These are phyloP conservation scores for Harpalus rufipes DNA, from an alignment of 2,888 invertebrate species.

Conservation along the genomic window DNA sequence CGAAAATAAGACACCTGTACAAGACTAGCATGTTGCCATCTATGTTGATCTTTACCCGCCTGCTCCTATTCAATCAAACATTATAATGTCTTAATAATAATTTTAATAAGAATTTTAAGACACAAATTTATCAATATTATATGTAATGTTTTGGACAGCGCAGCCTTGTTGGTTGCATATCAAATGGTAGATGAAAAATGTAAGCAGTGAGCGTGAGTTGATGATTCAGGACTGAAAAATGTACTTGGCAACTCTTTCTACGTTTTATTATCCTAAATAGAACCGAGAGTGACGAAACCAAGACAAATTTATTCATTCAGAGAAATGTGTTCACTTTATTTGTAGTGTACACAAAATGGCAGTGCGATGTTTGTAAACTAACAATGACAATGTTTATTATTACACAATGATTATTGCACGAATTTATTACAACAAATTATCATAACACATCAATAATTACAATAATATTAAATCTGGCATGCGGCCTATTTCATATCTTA, in stretches of 20 bases:
- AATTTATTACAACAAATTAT: conserved; percentile 61
- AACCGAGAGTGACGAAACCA: conserved; percentile 44
- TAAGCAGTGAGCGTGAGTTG: background rate
- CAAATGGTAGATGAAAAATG: conserved; percentile 12
- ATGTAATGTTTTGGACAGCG: background rate
- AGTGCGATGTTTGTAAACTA: conserved; percentile 61
- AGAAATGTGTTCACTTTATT: conserved; percentile 60
- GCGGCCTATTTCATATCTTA: conserved; percentile 43
- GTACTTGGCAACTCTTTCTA: conserved; percentile 24
- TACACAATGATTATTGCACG: conserved; percentile 65
- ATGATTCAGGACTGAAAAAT: conserved; percentile 36
- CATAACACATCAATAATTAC: conserved; percentile 60
- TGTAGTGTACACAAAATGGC: conserved; percentile 60
- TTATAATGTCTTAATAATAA: conserved; percentile 14
- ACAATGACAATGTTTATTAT: conserved; percentile 60
- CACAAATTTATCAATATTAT: background rate
- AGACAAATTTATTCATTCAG: conserved; percentile 52
- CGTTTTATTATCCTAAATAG: conserved; percentile 51
- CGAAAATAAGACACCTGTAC: no score
- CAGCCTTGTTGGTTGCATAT: conserved; percentile 17
- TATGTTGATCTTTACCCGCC: no score
- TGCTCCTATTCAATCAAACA: background rate
- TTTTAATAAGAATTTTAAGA: background rate
- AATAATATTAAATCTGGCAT: conserved; percentile 34
- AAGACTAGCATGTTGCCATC: no score